Conservation (phyloP, 1,140 invertebrate genomes). For the Pachypsylla venusta region DNA sequence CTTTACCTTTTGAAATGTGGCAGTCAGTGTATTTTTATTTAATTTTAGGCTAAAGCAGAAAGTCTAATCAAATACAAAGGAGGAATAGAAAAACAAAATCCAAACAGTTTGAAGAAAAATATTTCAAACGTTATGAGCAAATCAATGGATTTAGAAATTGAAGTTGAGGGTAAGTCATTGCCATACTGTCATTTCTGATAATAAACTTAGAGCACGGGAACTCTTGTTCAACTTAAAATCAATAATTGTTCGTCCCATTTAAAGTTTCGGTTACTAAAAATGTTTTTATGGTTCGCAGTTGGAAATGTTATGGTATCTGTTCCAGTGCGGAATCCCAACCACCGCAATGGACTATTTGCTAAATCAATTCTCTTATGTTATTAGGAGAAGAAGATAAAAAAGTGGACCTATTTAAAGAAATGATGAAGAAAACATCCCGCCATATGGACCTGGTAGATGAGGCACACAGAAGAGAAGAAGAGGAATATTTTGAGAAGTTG, state of each 20-base stretch:
- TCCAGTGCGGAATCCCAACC: too few relatives aligned
- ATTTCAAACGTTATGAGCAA: not conserved
- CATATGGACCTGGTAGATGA: constrained; percentile 58
- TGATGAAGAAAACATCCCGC: constrained; percentile 60
- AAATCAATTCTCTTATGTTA: too few relatives aligned
- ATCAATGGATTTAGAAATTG: not conserved
- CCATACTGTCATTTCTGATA: too few relatives aligned
- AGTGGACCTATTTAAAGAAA: constrained; percentile 54
- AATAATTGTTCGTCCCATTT: too few relatives aligned
- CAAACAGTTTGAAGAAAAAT: constrained; percentile 22
- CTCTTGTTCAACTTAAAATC: too few relatives aligned
- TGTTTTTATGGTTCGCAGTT: too few relatives aligned
- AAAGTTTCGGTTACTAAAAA: too few relatives aligned
- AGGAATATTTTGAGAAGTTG: constrained; percentile 74
- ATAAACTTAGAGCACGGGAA: too few relatives aligned
- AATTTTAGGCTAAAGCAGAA: constrained; percentile 11
- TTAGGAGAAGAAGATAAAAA: constrained; percentile 23
- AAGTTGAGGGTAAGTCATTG: not conserved
- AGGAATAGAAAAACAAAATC: constrained; percentile 11
- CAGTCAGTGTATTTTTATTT: constrained; percentile 1
- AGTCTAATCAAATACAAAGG: constrained; percentile 15
- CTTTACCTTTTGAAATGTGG: not conserved
- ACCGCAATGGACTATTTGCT: too few relatives aligned
- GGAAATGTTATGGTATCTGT: too few relatives aligned
- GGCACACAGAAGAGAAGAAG: constrained; percentile 54